Evolutionary conservation across 2,888 invertebrate genomes (phyloP).

Genomic region (Antheraea assamensis): DNA sequence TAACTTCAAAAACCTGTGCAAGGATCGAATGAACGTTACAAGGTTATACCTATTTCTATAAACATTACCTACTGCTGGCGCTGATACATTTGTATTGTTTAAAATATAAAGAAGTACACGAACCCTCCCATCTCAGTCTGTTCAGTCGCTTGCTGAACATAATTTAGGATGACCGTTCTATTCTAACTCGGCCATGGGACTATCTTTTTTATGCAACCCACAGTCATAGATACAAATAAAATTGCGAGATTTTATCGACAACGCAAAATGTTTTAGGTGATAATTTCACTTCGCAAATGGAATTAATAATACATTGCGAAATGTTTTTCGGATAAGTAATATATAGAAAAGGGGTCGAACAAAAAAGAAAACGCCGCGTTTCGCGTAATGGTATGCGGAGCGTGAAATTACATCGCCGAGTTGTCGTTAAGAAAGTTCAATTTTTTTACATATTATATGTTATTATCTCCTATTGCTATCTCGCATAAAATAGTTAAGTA

Average conservation of each 20-base stretch:
- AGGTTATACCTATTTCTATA: not conserved
- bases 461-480: not conserved
- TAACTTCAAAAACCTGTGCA: too few relatives aligned
- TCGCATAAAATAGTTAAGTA: not conserved
- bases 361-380: slow-evolving; percentile 40
- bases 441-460: not conserved
- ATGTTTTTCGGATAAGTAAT: slow-evolving; percentile 1
- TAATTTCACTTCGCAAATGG: not conserved
- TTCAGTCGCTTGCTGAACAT: too few relatives aligned
- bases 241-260: not conserved
- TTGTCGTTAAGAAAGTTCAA: slow-evolving; percentile 22
- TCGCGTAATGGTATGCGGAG: slow-evolving; percentile 43
- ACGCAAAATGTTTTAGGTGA: not conserved
- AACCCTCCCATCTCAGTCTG: too few relatives aligned
- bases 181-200: too few relatives aligned
- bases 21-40: not conserved
- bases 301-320: not conserved
- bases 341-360: slow-evolving; percentile 39
- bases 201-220: too few relatives aligned
- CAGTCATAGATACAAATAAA: not conserved
- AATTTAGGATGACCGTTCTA: too few relatives aligned
- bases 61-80: not conserved
- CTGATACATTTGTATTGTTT: too few relatives aligned
- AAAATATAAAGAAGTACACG: too few relatives aligned
- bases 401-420: slow-evolving; percentile 53